Percentiles rank a stretch among this genome's conserved stretches.
These are phyloP conservation scores for Pasiphila rectangulata DNA, from an alignment of 2,888 invertebrate genomes.

Conservation along the genomic window DNA sequence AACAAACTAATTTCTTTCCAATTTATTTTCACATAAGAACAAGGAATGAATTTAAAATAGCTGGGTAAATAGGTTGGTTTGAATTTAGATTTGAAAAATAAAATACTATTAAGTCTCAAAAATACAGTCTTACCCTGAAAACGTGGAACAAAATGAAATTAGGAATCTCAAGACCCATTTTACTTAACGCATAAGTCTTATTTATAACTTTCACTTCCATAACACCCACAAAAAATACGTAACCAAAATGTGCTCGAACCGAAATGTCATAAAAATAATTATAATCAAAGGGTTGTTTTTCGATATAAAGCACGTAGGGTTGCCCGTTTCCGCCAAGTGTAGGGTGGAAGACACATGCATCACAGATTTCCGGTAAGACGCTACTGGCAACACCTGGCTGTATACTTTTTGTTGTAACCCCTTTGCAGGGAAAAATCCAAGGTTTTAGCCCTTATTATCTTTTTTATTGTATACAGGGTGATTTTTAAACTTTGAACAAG, in stretches of 20 bases:
- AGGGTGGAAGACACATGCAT: conserved; percentile 73
- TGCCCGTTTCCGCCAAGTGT: conserved; percentile 69
- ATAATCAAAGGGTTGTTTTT: conserved; percentile 53
- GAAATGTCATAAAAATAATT: conserved; percentile 25
- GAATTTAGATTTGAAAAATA: no score
- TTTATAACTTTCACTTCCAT: not conserved
- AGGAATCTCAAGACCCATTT: no score
- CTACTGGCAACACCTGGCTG: conserved; percentile 70
- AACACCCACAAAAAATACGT: not conserved
- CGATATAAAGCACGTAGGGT: conserved; percentile 47
- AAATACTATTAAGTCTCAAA: no score
- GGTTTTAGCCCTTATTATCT: conserved; percentile 37
- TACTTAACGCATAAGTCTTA: no score
- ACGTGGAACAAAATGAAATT: no score
- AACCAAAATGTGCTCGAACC: conserved; percentile 2
- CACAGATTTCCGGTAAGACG: conserved; percentile 77
- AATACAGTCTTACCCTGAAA: no score
- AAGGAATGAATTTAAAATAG: no score
- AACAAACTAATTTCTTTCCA: no score
- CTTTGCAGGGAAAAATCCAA: conserved; percentile 58
- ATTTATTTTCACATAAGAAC: no score
- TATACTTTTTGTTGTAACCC: conserved; percentile 65
- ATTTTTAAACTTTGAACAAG: no score
- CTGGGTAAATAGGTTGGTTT: no score
- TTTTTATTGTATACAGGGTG: conserved; percentile 18